Percentiles rank a stretch among this genome's conserved stretches.
Evolutionary conservation across 2,113 vertebrate species (phyloP).

Genomic region (Monopterus albus): DNA sequence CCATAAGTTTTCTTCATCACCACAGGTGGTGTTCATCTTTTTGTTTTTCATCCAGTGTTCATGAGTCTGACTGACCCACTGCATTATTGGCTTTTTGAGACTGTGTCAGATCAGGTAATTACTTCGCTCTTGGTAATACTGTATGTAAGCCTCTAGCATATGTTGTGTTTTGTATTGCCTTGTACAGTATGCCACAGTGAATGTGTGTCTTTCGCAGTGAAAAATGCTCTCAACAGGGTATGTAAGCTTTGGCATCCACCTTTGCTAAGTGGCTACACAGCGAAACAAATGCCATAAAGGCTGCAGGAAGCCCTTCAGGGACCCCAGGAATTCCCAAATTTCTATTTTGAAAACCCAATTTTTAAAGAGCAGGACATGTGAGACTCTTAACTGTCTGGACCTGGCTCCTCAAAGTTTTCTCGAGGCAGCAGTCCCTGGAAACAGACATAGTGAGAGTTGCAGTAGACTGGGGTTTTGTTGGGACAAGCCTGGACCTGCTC

Average conservation of each 20-base stretch:
- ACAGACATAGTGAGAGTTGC: slow-evolving; percentile 86
- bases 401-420: slow-evolving; percentile 58
- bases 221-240: neutral
- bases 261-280: neutral
- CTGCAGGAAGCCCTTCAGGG: too few relatives aligned
- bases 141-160: too few relatives aligned
- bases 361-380: neutral
- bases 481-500: slow-evolving; percentile 92
- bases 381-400: slow-evolving; percentile 49
- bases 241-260: neutral
- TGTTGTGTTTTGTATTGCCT: too few relatives aligned
- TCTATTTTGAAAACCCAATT: neutral
- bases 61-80: too few relatives aligned
- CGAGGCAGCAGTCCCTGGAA: slow-evolving; percentile 82
- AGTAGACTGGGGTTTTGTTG: slow-evolving; percentile 88
- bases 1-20: too few relatives aligned
- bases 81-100: too few relatives aligned
- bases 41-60: too few relatives aligned
- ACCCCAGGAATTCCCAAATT: neutral
- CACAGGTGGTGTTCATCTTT: too few relatives aligned
- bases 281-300: neutral
- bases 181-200: too few relatives aligned
- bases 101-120: too few relatives aligned
- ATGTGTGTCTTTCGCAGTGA: neutral
- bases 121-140: too few relatives aligned